Base-by-base conservation (phyloP, 2,797 vertebrate species). In the Alectoris magna region DNA sequence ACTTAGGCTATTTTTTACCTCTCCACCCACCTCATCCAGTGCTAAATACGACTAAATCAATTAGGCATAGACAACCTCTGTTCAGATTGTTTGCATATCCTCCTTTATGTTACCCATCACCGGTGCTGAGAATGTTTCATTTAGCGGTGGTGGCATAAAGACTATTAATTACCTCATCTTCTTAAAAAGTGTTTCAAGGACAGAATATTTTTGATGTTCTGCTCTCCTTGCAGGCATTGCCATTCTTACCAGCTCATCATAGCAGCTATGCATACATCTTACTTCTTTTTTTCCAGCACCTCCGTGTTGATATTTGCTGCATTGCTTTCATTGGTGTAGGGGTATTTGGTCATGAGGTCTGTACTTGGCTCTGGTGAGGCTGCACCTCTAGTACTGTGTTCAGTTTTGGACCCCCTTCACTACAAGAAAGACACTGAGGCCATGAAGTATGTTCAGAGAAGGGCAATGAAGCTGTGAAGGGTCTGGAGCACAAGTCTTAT, bases 141-240 rank as follows among this genome's bases (percentile, higher is more conserved):
- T 39, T 10, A 71, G 44, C n/a, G 17, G 11, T 7, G 31, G 34
- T 69, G 36, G 6, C 31, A 56, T 29, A 55, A 76, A 63, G 10
- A 5, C 5, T 51, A 6, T 44, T 84, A 44, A 49, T 67, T 73
- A 59, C 55, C 36, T 19, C 53, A 59, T 14, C 16, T 44, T 78
- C 67, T 84, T 60, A 27, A 64, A 56, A 58, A 80, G 29, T 9
- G 4, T 19, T 60, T 62, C 43, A 41, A 36, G 19, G 56, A 0
- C 1, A 84, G 36, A 16, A 1, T 24, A 16, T 4, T 51, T 23
- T 15, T 0, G 0, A 13, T 16, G 27, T 0, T 1, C 14, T 18
- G 3, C 24, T 5, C 7, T 39, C 24, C 48, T 48, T 23, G 27
- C 34, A 78, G 73, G 10, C 38, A 9, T 8, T 27, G 29, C 0